A percentile compares a stretch with the other conserved stretches of the same genome.
These are phyloP conservation scores for Cordylochernes scorpioides DNA, from an alignment of 2,888 invertebrate species.

Conservation along the genomic window DNA sequence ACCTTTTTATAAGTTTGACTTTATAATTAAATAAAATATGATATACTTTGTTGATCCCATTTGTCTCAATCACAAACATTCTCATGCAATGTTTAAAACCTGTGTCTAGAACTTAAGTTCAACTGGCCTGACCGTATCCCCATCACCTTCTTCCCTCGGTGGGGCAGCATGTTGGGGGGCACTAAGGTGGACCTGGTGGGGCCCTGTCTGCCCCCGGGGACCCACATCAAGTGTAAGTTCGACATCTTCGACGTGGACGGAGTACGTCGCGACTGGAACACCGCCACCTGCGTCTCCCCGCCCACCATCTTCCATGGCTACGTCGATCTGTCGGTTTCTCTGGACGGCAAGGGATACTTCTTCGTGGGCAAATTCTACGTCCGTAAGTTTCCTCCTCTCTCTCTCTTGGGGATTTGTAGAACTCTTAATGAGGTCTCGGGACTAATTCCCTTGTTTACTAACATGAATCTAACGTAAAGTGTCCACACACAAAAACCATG, in stretches of 20 bases:
- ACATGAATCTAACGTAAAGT: no score
- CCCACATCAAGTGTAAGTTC: slow-evolving; percentile 29
- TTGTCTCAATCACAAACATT: no score
- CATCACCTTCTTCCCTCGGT: slow-evolving; percentile 68
- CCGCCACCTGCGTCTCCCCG: slow-evolving; percentile 70
- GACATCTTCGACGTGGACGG: slow-evolving; percentile 17
- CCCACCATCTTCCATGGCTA: slow-evolving; percentile 61
- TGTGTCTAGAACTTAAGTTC: slow-evolving; percentile 14
- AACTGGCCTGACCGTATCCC: slow-evolving; percentile 28
- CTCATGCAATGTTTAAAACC: neutral
- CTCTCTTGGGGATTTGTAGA: no score
- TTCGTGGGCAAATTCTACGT: slow-evolving; percentile 76
- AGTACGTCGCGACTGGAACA: slow-evolving; percentile 31
- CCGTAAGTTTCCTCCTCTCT: slow-evolving; percentile 32
- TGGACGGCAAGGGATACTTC: slow-evolving; percentile 48
- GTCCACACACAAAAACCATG: no score
- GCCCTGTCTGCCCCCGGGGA: slow-evolving; percentile 57
- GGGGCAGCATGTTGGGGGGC: slow-evolving; percentile 89
- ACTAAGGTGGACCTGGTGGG: slow-evolving; percentile 87
- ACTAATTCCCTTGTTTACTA: no score
- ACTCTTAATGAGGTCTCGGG: no score
- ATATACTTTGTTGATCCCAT: no score
- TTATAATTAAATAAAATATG: no score
- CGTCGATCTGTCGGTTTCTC: slow-evolving; percentile 54
- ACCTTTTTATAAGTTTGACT: no score